A percentile compares a stretch with the other conserved stretches of the same genome.
phyloP scores from a whole-genome alignment of 2,888 invertebrate genomes.

The Platycnemis pennipes region DNA sequence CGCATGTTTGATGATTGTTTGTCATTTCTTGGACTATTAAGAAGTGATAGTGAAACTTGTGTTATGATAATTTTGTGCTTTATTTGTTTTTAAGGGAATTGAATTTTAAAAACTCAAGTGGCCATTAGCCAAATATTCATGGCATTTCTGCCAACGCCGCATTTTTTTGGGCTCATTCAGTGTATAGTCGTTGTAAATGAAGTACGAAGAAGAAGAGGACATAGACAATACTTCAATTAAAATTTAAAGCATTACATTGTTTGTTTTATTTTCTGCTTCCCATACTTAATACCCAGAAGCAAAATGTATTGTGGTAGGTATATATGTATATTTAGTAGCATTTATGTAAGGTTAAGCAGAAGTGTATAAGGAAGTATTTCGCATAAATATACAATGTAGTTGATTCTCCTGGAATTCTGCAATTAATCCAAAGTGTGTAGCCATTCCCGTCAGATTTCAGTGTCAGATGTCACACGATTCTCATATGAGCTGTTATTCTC shows the following conservation, averaged over 20 bases:
- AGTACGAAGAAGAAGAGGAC: slow-evolving; percentile 25
- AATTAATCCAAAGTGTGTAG: too few species aligned
- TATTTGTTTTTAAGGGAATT: not conserved
- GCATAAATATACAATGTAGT: too few species aligned
- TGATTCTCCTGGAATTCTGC: too few species aligned
- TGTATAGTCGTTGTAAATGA: slow-evolving; percentile 65
- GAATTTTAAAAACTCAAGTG: not conserved
- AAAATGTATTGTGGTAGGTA: too few species aligned
- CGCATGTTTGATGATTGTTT: not conserved
- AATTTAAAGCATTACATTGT: slow-evolving; percentile 6
- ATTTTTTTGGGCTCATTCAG: slow-evolving; percentile 15
- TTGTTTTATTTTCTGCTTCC: slow-evolving; percentile 10
- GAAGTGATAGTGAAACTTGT: not conserved
- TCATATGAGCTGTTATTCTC: too few species aligned
- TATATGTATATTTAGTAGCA: too few species aligned
- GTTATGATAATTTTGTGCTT: not conserved
- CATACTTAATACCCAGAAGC: too few species aligned
- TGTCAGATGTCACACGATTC: too few species aligned
- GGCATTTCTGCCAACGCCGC: not conserved
- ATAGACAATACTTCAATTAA: slow-evolving; percentile 63
- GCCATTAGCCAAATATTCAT: not conserved
- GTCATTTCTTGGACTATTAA: too few species aligned
- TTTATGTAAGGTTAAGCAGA: too few species aligned
- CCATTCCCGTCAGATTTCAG: too few species aligned
- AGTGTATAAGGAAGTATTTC: too few species aligned